Conservation (phyloP, 2,113 vertebrate genomes). For the Zeus faber region DNA sequence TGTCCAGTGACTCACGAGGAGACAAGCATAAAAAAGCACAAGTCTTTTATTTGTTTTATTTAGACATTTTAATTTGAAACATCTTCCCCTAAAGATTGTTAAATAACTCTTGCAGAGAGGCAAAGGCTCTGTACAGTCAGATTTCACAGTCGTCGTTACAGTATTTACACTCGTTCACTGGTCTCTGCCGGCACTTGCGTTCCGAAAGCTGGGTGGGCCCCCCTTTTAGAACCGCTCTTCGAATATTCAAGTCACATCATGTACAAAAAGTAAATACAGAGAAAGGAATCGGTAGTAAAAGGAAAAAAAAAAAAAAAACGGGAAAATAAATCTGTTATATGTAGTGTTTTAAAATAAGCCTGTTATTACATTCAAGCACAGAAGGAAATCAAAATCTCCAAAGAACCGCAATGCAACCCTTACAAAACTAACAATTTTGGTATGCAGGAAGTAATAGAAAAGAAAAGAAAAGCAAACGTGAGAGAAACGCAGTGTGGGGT, state of each 20-base stretch:
- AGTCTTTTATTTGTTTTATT: constrained; percentile 12
- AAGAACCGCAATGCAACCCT: constrained; percentile 50
- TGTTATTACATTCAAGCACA: constrained; percentile 58
- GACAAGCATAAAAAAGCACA: constrained; percentile 1
- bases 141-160: constrained; percentile 72
- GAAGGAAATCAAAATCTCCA: constrained; percentile 26
- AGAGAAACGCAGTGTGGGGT: constrained; percentile 15
- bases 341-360: constrained; percentile 50
- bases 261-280: constrained; percentile 49
- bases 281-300: constrained; percentile 22
- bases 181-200: background rate
- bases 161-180: constrained; percentile 62
- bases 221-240: constrained; percentile 14
- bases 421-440: constrained; percentile 48
- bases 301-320: constrained; percentile 27
- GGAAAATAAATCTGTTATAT: constrained; percentile 39
- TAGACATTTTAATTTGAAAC: constrained; percentile 68
- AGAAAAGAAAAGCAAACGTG: background rate
- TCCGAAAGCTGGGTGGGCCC: background rate
- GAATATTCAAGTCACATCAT: constrained; percentile 46
- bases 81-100: constrained; percentile 59
- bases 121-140: constrained; percentile 66
- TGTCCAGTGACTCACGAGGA: background rate
- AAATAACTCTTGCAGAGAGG: constrained; percentile 57
- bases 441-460: constrained; percentile 30